These are phyloP conservation scores for Archivesica marissinica DNA, from an alignment of 1,140 invertebrate genomes.

Conservation along the genomic window DNA sequence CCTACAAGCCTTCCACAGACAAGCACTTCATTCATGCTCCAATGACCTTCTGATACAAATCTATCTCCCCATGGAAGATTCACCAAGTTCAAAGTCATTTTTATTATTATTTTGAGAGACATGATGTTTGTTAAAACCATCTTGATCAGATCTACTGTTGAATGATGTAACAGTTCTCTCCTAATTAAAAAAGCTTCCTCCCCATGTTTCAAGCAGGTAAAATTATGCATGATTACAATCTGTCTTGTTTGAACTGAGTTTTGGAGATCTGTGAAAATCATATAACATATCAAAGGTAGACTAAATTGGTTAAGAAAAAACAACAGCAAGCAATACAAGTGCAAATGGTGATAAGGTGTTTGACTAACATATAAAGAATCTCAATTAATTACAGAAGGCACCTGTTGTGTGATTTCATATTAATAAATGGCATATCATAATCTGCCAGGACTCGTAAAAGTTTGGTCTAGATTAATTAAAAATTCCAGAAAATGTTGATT, in stretches of 20 bases:
- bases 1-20: neutral
- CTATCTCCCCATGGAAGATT: constrained; percentile 3
- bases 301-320: neutral
- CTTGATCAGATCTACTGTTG: neutral
- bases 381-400: too few relatives aligned
- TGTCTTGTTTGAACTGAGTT: neutral
- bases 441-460: too few relatives aligned
- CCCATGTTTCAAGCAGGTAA: constrained; percentile 18
- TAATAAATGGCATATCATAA: too few relatives aligned
- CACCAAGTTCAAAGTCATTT: constrained; percentile 11
- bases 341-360: neutral
- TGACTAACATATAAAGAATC: too few relatives aligned
- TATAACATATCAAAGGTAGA: neutral
- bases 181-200: constrained; percentile 25
- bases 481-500: too few relatives aligned
- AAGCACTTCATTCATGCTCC: neutral
- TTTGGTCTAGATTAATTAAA: too few relatives aligned
- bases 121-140: constrained; percentile 18
- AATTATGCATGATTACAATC: neutral
- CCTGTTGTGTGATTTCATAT: too few relatives aligned
- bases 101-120: constrained; percentile 9
- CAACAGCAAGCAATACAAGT: neutral
- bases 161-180: constrained; percentile 36
- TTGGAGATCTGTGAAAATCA: neutral
- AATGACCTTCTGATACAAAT: neutral